Evolutionary conservation across 2,888 invertebrate species (phyloP).

Genomic region (Epirrhoe tristata): DNA sequence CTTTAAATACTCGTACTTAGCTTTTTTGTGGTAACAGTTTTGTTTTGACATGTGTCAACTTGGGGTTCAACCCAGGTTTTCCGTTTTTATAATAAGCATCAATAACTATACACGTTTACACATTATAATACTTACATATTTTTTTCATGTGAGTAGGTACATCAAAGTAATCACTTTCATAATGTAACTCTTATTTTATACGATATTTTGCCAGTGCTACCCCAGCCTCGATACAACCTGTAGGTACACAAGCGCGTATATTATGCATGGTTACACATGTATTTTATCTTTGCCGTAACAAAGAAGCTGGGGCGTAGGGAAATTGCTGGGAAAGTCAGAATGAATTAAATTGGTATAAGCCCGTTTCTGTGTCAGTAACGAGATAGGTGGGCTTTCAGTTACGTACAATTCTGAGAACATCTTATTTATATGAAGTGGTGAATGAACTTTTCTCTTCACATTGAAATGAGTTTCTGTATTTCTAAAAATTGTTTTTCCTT

Average conservation of each 20-base stretch:
- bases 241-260: slow-evolving; percentile 21
- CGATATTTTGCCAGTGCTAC: background rate
- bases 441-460: background rate
- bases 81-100: too few species aligned
- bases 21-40: too few species aligned
- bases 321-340: slow-evolving; percentile 36
- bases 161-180: too few species aligned
- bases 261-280: slow-evolving; percentile 35
- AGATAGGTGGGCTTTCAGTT: slow-evolving; percentile 29
- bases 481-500: background rate
- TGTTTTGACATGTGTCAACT: too few species aligned
- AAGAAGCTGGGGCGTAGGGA: slow-evolving; percentile 23
- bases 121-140: too few species aligned
- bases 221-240: background rate
- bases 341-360: slow-evolving; percentile 40
- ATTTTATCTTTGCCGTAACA: slow-evolving; percentile 34
- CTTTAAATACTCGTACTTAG: too few species aligned
- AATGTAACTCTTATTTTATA: too few species aligned
- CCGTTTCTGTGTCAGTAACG: slow-evolving; percentile 32
- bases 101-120: too few species aligned
- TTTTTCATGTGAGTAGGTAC: too few species aligned
- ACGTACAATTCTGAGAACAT: slow-evolving; percentile 14
- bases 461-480: background rate
- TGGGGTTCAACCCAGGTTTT: too few species aligned
- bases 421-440: slow-evolving; percentile 14